phyloP scores from a whole-genome alignment of 2,113 vertebrate species.

The Grammomys dolichurus region DNA sequence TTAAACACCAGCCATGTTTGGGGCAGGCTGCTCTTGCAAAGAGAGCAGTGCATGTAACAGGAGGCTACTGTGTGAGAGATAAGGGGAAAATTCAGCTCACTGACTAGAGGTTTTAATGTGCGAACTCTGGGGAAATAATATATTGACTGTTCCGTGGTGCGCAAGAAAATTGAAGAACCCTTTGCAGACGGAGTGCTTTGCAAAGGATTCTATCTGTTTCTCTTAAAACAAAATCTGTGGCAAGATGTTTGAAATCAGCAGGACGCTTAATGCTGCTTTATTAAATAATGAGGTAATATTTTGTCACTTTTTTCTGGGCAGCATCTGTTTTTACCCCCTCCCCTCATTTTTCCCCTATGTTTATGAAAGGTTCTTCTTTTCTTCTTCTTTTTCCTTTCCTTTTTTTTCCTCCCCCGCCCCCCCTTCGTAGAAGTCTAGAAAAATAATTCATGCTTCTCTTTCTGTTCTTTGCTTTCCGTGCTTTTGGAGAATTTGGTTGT shows the following conservation, averaged over 20 bases:
- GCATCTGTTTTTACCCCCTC: conserved; percentile 80
- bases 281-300: conserved; percentile 99
- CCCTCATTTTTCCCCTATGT: conserved; percentile 74
- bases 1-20: conserved; percentile 99
- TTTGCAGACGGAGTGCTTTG: conserved; percentile 90
- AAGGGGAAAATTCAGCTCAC: conserved; percentile 95
- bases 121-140: conserved; percentile 98
- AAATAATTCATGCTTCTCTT: conserved; percentile 76
- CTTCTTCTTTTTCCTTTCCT: conserved; percentile 68
- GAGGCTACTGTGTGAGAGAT: conserved; percentile 97
- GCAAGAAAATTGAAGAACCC: conserved; percentile 91
- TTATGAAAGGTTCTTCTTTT: conserved; percentile 83
- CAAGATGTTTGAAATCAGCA: conserved; percentile 99
- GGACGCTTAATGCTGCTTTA: conserved; percentile 99
- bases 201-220: conserved; percentile 91
- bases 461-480: conserved; percentile 85
- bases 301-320: conserved; percentile 91
- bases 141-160: conserved; percentile 96
- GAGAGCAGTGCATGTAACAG: conserved; percentile 97
- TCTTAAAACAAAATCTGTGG: conserved; percentile 91
- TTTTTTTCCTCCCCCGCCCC: conserved; percentile 63
- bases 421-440: conserved; percentile 71
- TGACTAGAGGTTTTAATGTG: conserved; percentile 97
- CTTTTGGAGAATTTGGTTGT: conserved; percentile 90
- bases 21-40: conserved; percentile 99